These are phyloP conservation scores for Watsonalla cultraria DNA, from an alignment of 2,888 invertebrate genomes.

Conservation along the genomic window DNA sequence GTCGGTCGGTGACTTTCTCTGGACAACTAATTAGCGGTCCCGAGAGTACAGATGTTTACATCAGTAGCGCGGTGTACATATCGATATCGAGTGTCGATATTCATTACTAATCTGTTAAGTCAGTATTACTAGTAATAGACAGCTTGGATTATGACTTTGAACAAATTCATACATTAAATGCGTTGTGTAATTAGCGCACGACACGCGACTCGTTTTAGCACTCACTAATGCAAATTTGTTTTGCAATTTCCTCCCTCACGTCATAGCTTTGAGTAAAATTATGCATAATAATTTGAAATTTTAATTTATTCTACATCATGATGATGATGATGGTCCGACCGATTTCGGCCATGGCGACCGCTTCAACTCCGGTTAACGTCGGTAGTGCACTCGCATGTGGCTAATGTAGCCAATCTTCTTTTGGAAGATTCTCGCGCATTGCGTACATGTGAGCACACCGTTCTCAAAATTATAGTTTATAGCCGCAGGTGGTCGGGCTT, in stretches of 20 bases:
- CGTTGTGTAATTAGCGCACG: neutral
- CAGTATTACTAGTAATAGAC: neutral
- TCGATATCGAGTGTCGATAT: conserved; percentile 49
- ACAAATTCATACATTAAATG: neutral
- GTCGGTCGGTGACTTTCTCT: conserved; percentile 76
- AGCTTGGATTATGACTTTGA: neutral
- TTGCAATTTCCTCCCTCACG: neutral
- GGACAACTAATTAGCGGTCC: conserved; percentile 64
- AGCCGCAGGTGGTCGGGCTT: no score
- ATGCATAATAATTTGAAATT: no score
- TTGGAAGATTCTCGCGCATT: no score
- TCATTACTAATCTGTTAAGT: neutral
- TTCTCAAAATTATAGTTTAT: no score
- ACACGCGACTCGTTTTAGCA: neutral
- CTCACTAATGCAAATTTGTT: neutral
- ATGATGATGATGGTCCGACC: no score
- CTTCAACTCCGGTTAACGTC: no score
- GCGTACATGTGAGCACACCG: no score
- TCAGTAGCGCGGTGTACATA: conserved; percentile 41
- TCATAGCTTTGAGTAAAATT: neutral
- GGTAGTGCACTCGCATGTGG: no score
- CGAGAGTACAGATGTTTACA: conserved; percentile 58
- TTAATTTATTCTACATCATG: no score
- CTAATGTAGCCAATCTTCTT: no score
- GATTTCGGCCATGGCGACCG: no score